These are phyloP conservation scores for Rhinogobius similis DNA, from an alignment of 2,113 vertebrate species.

Conservation along the genomic window DNA sequence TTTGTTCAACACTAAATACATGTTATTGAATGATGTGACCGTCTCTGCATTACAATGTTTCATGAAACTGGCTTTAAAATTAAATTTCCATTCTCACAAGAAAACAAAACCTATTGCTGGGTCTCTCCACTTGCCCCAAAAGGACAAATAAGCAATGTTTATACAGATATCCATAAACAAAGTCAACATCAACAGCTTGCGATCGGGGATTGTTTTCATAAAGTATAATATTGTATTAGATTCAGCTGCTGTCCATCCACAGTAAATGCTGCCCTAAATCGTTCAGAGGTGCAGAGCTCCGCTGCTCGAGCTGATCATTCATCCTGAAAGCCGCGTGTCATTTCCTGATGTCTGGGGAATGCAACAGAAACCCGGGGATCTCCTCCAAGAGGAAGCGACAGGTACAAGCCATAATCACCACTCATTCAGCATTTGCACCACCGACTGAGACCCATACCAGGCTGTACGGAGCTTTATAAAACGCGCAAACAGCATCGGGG, in stretches of 20 bases:
- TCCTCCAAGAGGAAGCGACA: constrained; percentile 48
- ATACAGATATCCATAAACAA: not conserved
- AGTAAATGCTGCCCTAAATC: constrained; percentile 32
- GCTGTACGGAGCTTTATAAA: constrained; percentile 35
- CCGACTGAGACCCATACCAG: not conserved
- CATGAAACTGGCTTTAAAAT: not conserved
- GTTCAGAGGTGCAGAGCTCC: constrained; percentile 45
- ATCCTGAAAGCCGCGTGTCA: constrained; percentile 58
- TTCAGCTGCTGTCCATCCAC: constrained; percentile 29
- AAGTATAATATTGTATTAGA: no score
- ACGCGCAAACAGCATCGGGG: no score
- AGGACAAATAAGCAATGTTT: not conserved
- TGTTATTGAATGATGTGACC: not conserved
- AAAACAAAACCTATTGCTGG: not conserved
- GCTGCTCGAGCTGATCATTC: constrained; percentile 54
- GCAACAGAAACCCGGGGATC: constrained; percentile 47
- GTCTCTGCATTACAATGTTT: not conserved
- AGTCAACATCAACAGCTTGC: no score
- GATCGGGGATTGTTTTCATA: no score
- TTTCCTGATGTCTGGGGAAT: constrained; percentile 53
- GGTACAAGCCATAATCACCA: constrained; percentile 44
- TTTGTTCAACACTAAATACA: not conserved
- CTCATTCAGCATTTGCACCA: constrained; percentile 20
- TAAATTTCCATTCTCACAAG: not conserved
- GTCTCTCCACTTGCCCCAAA: not conserved